These are phyloP conservation scores for Apteryx owenii DNA, from an alignment of 2,113 vertebrate genomes.

Conservation along the genomic window DNA sequence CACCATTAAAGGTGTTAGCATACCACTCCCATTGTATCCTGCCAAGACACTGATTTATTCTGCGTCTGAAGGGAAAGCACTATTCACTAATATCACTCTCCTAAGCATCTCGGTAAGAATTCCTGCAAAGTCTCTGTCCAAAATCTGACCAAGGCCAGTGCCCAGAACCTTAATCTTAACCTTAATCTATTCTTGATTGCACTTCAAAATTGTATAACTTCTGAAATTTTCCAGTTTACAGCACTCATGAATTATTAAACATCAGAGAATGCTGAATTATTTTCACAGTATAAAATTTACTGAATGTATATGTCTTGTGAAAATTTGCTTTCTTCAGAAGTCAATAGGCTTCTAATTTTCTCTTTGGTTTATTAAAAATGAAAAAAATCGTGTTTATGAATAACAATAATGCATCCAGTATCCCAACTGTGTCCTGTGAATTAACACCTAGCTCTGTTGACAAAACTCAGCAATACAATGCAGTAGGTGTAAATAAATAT, in stretches of 20 bases:
- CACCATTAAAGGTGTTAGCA: background rate
- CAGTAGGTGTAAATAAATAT: slow-evolving; percentile 26
- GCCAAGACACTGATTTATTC: background rate
- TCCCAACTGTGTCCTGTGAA: background rate
- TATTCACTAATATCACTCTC: background rate
- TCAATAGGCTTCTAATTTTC: background rate
- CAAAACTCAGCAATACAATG: background rate
- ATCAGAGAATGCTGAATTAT: background rate
- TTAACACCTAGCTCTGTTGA: slow-evolving; percentile 25
- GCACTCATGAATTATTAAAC: background rate
- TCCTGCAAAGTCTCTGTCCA: background rate
- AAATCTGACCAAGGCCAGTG: background rate
- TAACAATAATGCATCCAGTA: background rate
- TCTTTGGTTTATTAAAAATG: background rate
- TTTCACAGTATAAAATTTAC: background rate
- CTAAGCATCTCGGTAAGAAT: background rate
- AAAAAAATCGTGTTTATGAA: slow-evolving; percentile 5
- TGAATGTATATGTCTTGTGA: background rate
- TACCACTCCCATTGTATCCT: background rate
- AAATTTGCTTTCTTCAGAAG: background rate
- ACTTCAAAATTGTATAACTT: background rate
- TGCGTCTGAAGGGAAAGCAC: background rate
- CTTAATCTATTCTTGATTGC: background rate
- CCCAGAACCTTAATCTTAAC: background rate
- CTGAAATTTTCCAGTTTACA: background rate